phyloP scores from a whole-genome alignment of 2,797 vertebrate species.

The Periparus ater region DNA sequence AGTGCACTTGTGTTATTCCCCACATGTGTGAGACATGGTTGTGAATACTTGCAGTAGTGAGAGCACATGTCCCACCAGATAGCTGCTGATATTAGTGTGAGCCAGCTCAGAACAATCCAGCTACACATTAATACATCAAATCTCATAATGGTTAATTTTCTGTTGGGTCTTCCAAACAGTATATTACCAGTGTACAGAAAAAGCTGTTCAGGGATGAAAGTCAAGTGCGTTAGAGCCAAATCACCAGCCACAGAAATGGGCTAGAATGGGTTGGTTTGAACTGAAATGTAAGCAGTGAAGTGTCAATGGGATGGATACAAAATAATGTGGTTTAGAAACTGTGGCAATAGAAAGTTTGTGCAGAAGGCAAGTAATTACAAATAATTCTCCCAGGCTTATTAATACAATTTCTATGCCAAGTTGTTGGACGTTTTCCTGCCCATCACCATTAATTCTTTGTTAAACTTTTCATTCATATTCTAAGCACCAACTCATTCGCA shows the following conservation, averaged over 20 bases:
- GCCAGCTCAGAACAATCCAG: not conserved
- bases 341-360: not conserved
- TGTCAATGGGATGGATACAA: not conserved
- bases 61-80: fast-evolving
- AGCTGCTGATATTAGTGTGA: not conserved
- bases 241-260: not conserved
- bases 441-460: not conserved
- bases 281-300: not conserved
- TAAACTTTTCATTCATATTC: not conserved
- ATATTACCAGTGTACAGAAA: not conserved
- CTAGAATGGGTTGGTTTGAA: not conserved
- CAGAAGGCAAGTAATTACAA: not conserved
- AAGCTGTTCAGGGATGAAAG: not conserved
- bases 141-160: not conserved
- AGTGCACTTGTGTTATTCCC: not conserved
- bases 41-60: not conserved
- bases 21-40: not conserved
- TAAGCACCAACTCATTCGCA: not conserved
- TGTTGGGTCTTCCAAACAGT: not conserved
- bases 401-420: not conserved
- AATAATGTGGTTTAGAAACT: not conserved
- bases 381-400: not conserved
- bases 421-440: not conserved
- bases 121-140: not conserved
- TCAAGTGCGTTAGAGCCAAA: not conserved